Conservation (phyloP, 2,113 vertebrate species). For the Glaucomys volans region DNA sequence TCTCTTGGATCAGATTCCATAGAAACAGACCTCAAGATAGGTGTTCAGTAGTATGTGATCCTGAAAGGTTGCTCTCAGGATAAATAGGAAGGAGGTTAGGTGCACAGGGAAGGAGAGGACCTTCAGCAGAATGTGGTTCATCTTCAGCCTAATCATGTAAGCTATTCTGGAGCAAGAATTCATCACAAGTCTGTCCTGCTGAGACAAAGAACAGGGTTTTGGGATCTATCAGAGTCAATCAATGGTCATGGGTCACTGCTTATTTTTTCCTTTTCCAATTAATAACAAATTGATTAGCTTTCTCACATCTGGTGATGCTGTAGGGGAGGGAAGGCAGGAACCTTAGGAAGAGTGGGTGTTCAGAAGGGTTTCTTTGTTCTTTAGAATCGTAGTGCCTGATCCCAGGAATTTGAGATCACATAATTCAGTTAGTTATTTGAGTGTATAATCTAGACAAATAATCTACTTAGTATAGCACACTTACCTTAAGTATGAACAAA, state of each 20-base stretch:
- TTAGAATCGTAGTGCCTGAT: constrained; percentile 61
- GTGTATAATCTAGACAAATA: constrained; percentile 69
- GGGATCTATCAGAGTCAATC: background rate
- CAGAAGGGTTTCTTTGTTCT: constrained; percentile 24
- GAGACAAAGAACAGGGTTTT: background rate
- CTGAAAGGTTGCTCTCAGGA: background rate
- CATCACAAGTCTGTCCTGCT: background rate
- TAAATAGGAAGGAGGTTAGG: background rate
- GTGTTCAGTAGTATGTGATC: accelerated
- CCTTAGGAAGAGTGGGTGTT: background rate
- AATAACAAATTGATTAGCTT: background rate
- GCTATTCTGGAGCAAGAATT: background rate
- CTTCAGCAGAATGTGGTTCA: background rate
- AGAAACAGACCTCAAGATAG: background rate
- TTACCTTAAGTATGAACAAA: constrained; percentile 77
- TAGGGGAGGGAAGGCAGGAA: background rate
- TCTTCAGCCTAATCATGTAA: background rate
- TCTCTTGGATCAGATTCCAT: background rate
- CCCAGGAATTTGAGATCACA: constrained; percentile 43
- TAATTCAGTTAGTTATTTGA: constrained; percentile 65
- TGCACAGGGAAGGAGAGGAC: background rate
- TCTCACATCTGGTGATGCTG: background rate
- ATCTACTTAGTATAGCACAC: constrained; percentile 60
- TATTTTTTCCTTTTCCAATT: background rate
- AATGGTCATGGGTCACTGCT: background rate